Percentiles rank a stretch among this genome's conserved stretches.
phyloP scores from a whole-genome alignment of 2,888 invertebrate species.

The Agonum fuliginosum region DNA sequence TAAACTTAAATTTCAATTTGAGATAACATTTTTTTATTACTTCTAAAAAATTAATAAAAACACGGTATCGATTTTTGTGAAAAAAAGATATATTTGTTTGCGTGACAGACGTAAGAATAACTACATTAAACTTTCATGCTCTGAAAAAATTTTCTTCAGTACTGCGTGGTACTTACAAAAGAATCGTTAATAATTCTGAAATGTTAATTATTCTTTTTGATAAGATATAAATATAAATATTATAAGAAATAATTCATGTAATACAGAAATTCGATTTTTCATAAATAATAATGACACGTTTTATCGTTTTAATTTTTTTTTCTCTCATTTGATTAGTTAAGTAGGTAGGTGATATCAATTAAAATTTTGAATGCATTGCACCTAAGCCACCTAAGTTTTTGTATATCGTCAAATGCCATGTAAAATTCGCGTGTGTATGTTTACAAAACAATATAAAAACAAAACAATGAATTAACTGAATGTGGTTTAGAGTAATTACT shows the following conservation, averaged over 20 bases:
- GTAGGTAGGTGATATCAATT: background rate
- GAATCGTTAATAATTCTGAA: background rate
- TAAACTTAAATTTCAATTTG: conserved; percentile 12
- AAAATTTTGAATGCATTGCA: too few relatives aligned
- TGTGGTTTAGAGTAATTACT: background rate
- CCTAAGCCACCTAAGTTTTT: too few relatives aligned
- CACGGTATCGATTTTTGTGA: background rate
- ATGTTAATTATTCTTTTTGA: background rate
- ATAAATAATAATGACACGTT: conserved; percentile 9
- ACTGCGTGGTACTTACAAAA: conserved; percentile 3
- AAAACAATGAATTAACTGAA: background rate
- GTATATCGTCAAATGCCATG: too few relatives aligned
- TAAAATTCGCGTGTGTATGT: background rate
- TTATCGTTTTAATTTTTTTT: conserved; percentile 1
- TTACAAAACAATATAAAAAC: background rate
- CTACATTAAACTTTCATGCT: background rate
- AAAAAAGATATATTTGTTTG: background rate
- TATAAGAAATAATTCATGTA: background rate
- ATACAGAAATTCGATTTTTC: conserved; percentile 1
- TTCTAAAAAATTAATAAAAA: conserved; percentile 32
- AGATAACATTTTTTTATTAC: conserved; percentile 30
- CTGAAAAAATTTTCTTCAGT: background rate
- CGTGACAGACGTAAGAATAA: conserved; percentile 31
- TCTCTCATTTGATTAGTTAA: conserved; percentile 4
- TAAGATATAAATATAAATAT: background rate